Conservation (phyloP, 2,797 vertebrate genomes). For the Aselliscus stoliczkanus region DNA sequence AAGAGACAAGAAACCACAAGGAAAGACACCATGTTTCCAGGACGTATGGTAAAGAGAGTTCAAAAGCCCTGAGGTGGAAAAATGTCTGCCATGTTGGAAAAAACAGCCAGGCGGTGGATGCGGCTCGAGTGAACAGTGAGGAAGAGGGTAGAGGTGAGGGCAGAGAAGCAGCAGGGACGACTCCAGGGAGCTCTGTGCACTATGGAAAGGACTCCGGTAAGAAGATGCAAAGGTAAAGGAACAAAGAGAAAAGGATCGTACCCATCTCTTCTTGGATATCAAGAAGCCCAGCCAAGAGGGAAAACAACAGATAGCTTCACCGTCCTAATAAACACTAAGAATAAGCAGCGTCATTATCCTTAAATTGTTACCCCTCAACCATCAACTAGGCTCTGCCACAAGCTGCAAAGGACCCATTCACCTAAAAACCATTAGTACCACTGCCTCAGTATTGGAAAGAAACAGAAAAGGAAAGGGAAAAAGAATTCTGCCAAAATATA, state of each 20-base stretch:
- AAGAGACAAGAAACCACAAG: not conserved
- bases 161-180: not conserved
- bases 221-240: conserved; percentile 12
- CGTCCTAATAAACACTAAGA: not conserved
- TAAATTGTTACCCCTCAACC: not conserved
- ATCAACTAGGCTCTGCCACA: conserved; percentile 3
- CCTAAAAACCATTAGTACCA: not conserved
- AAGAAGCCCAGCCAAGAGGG: not conserved
- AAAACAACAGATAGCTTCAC: not conserved
- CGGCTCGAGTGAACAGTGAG: not conserved
- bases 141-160: not conserved
- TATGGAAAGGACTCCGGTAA: not conserved
- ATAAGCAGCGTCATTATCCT: conserved; percentile 3
- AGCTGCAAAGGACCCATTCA: not conserved
- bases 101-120: not conserved
- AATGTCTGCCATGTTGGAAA: not conserved
- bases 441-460: not conserved
- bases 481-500: conserved; percentile 16
- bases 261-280: not conserved
- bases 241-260: conserved; percentile 2
- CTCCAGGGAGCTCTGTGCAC: not conserved
- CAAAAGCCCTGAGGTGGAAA: not conserved
- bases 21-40: not conserved
- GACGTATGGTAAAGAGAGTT: not conserved
- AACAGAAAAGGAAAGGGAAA: not conserved